Evolutionary conservation across 2,888 invertebrate genomes (phyloP).

Genomic region (Masnerella sp.): DNA sequence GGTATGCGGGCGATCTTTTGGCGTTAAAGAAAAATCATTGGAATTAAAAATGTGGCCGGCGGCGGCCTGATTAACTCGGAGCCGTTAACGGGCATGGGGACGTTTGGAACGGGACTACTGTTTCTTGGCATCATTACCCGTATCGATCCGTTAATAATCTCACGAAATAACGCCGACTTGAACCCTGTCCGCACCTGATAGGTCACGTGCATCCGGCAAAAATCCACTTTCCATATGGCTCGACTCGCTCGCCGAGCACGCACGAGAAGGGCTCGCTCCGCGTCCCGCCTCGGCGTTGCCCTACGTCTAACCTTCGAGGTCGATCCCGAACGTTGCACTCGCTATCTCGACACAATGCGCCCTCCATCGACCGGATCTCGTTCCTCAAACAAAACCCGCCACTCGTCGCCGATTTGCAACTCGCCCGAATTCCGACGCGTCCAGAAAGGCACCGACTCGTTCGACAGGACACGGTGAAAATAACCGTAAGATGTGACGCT

Average conservation of each 20-base stretch:
- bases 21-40: too few relatives aligned
- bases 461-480: slow-evolving; percentile 7
- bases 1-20: too few relatives aligned
- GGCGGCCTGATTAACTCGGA: too few relatives aligned
- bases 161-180: slow-evolving; percentile 18
- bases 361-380: slow-evolving; percentile 46
- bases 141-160: slow-evolving; percentile 37
- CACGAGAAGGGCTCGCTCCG: slow-evolving; percentile 30
- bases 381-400: slow-evolving; percentile 46
- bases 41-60: too few relatives aligned
- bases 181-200: slow-evolving; percentile 38
- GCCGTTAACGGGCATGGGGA: too few relatives aligned
- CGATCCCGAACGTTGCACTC: slow-evolving; percentile 59
- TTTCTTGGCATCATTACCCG: slow-evolving; percentile 31
- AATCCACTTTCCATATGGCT: slow-evolving; percentile 46
- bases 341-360: slow-evolving; percentile 49
- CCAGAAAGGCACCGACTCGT: neutral
- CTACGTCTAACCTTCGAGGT: slow-evolving; percentile 57
- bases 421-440: slow-evolving; percentile 19
- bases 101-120: too few relatives aligned
- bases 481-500: slow-evolving; percentile 16
- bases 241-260: slow-evolving; percentile 42
- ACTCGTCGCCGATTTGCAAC: slow-evolving; percentile 26
- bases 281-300: slow-evolving; percentile 36
- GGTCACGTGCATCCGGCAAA: slow-evolving; percentile 36